These are phyloP conservation scores for Apis laboriosa DNA, from an alignment of 1,140 invertebrate genomes.

Conservation along the genomic window DNA sequence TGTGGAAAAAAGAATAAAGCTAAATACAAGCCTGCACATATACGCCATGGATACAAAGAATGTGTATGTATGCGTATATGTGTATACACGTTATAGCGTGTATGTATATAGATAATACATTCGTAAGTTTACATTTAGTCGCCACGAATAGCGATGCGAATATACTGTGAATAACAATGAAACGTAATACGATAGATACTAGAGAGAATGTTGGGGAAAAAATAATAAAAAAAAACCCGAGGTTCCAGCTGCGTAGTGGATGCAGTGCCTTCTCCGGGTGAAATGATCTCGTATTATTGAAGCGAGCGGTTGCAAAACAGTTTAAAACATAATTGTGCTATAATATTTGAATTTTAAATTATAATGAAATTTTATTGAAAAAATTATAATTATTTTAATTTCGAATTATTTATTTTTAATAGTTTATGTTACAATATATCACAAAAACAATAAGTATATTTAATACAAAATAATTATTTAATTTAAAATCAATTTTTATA, in stretches of 20 bases:
- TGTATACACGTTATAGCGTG: conserved; percentile 6
- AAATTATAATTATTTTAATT: not conserved
- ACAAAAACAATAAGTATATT: not conserved
- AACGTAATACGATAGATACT: conserved; percentile 41
- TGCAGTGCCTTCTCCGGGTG: conserved; percentile 22
- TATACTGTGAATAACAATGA: conserved; percentile 53
- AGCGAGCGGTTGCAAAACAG: conserved; percentile 8
- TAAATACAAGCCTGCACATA: conserved; percentile 15
- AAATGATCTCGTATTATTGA: not conserved
- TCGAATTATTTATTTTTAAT: not conserved
- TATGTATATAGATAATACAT: conserved; percentile 56
- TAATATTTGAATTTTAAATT: not conserved
- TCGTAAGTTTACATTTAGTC: conserved; percentile 63
- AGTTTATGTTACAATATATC: not conserved
- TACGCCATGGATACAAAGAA: not conserved
- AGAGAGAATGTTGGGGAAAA: not conserved
- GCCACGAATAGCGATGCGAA: conserved; percentile 58
- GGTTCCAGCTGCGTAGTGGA: conserved; percentile 37
- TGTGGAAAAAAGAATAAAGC: conserved; percentile 43
- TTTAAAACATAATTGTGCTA: not conserved
- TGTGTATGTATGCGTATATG: not conserved
- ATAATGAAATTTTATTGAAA: not conserved
- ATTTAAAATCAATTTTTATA: not conserved
- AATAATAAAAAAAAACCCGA: conserved; percentile 14
- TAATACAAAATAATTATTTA: not conserved